Conservation (phyloP, 1,140 invertebrate genomes). For the Dinoponera quadriceps region DNA sequence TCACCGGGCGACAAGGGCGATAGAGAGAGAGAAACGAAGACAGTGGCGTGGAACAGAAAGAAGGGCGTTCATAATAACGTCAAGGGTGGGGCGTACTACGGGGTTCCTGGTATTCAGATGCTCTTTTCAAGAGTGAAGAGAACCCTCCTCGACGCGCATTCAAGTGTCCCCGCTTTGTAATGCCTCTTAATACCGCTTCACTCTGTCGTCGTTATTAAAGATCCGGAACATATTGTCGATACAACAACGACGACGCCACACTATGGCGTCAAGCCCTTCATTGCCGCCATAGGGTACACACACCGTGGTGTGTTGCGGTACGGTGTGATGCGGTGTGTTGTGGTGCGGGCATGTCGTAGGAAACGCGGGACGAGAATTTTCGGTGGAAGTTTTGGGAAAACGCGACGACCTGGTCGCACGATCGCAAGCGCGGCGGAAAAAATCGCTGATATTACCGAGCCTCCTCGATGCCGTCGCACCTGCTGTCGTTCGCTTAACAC, state of each 20-base stretch:
- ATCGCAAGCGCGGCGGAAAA: no score
- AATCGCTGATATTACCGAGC: no score
- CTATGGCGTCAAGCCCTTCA: slow-evolving; percentile 77
- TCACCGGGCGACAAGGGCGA: slow-evolving; percentile 44
- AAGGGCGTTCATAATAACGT: slow-evolving; percentile 81
- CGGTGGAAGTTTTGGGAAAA: slow-evolving; percentile 39
- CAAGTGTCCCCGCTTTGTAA: slow-evolving; percentile 84
- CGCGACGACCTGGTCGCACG: neutral
- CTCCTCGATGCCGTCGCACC: no score
- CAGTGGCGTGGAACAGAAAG: slow-evolving; percentile 59
- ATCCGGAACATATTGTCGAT: slow-evolving; percentile 83
- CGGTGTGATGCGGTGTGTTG: slow-evolving; percentile 21
- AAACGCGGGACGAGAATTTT: slow-evolving; percentile 45
- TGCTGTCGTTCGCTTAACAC: no score
- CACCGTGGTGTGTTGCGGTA: slow-evolving; percentile 3
- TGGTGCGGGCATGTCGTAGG: slow-evolving; percentile 29
- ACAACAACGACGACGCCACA: slow-evolving; percentile 74
- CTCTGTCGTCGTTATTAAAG: slow-evolving; percentile 82
- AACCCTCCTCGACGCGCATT: slow-evolving; percentile 82
- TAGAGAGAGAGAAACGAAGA: slow-evolving; percentile 67
- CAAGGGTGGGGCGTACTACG: slow-evolving; percentile 62
- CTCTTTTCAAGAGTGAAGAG: slow-evolving; percentile 80
- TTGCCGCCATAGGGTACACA: slow-evolving; percentile 62
- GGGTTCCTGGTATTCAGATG: slow-evolving; percentile 78
- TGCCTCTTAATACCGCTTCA: slow-evolving; percentile 82